Conservation (phyloP, 2,888 invertebrate species). For the Ennomos fuscantarius region DNA sequence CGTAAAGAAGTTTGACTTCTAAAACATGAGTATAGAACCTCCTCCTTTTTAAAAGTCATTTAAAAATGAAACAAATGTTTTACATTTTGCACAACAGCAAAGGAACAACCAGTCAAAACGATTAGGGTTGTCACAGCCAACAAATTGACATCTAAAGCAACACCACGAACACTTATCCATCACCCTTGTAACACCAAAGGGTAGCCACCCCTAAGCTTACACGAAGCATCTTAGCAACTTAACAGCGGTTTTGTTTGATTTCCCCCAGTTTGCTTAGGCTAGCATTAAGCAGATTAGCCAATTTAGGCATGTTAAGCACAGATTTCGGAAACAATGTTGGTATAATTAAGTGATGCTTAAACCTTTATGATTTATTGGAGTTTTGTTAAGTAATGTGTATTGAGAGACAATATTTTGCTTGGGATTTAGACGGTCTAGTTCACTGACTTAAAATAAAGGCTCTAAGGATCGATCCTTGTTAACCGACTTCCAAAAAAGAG, state of each 20-base stretch:
- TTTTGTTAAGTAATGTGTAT: slow-evolving; percentile 10
- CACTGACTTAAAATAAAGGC: no score
- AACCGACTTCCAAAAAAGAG: no score
- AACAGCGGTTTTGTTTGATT: slow-evolving; percentile 43
- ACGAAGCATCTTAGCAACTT: slow-evolving; percentile 36
- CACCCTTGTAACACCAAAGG: slow-evolving; percentile 30
- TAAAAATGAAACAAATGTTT: no score
- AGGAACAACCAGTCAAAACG: no score
- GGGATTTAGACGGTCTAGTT: no score
- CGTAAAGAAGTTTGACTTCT: no score
- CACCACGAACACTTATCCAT: slow-evolving; percentile 14
- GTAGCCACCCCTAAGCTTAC: slow-evolving; percentile 25
- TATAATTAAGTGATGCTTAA: slow-evolving; percentile 27
- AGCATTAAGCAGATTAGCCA: slow-evolving; percentile 32
- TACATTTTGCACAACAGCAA: no score
- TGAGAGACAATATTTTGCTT: slow-evolving; percentile 6
- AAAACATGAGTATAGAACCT: no score
- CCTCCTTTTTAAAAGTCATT: no score
- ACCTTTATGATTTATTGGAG: slow-evolving; percentile 18
- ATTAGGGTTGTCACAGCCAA: background rate
- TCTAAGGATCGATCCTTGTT: no score
- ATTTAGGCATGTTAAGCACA: slow-evolving; percentile 27
- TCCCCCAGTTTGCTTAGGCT: slow-evolving; percentile 45
- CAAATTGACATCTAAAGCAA: slow-evolving; percentile 12
- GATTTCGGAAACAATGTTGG: slow-evolving; percentile 24